Evolutionary conservation across 2,797 vertebrate genomes (phyloP).

Genomic region (Chrysocyon brachyurus): DNA sequence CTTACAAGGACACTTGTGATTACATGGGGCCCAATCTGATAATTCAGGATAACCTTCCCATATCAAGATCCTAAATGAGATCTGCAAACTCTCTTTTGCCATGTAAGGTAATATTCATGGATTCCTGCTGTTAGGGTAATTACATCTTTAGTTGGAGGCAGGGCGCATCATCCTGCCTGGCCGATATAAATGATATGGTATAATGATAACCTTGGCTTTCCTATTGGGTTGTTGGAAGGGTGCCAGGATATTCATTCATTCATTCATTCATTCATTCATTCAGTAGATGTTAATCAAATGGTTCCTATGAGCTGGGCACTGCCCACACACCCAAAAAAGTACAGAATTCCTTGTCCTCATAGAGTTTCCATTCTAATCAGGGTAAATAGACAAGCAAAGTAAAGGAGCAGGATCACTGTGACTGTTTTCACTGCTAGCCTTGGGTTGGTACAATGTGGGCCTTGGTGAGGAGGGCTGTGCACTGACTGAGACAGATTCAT

Average conservation of each 20-base stretch:
- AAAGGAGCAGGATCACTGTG: background rate
- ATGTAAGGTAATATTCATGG: background rate
- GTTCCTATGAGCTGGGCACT: background rate
- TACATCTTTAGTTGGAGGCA: background rate
- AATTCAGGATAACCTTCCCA: background rate
- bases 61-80: background rate
- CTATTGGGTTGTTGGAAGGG: background rate
- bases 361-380: background rate
- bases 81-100: background rate
- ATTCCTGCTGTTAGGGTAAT: background rate
- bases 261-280: background rate
- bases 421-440: background rate
- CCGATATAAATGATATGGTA: fast-evolving
- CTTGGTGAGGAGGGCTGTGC: background rate
- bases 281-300: background rate
- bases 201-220: background rate
- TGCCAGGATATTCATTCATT: background rate
- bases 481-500: constrained; percentile 90
- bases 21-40: background rate
- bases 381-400: background rate
- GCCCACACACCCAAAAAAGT: background rate
- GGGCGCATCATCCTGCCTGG: background rate
- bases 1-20: background rate
- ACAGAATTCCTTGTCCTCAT: background rate
- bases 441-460: background rate